Conservation (phyloP, 2,797 vertebrate species). For the Ambastaia sidthimunki region DNA sequence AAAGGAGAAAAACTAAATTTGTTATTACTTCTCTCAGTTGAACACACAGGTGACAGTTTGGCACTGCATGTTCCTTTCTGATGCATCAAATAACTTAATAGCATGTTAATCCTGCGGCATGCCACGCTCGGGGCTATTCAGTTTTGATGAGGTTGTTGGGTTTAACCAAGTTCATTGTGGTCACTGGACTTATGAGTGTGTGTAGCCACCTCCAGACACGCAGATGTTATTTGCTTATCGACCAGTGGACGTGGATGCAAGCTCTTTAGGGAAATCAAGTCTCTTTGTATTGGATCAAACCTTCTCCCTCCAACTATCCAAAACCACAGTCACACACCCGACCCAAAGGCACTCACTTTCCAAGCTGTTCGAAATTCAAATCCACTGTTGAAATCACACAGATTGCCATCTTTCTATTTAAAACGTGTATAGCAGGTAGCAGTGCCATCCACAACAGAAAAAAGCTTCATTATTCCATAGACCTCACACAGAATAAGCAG, state of each 20-base stretch:
- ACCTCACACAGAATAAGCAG: conserved; percentile 38
- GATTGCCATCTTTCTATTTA: not conserved
- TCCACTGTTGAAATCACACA: not conserved
- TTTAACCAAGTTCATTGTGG: conserved; percentile 60
- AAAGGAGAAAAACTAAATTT: not conserved
- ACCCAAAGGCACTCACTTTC: not conserved
- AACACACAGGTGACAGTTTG: conserved; percentile 59
- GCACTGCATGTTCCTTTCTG: conserved; percentile 58
- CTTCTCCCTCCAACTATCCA: conserved; percentile 10
- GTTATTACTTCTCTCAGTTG: not conserved
- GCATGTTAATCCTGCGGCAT: conserved; percentile 67
- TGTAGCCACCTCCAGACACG: conserved; percentile 15
- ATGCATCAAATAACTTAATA: conserved; percentile 66
- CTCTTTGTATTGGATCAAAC: conserved; percentile 53
- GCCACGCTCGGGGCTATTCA: conserved; percentile 19
- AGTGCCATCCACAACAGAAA: conserved; percentile 23
- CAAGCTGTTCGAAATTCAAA: not conserved
- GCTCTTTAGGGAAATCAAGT: conserved; percentile 58
- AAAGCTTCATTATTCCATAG: conserved; percentile 26
- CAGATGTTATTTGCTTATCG: conserved; percentile 52
- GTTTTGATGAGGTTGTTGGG: conserved; percentile 47
- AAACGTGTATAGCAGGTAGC: not conserved
- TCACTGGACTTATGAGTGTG: conserved; percentile 52
- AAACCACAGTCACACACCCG: conserved; percentile 9
- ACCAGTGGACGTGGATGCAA: conserved; percentile 49